These are phyloP conservation scores for Linepithema humile DNA, from an alignment of 1,140 invertebrate species.

Conservation along the genomic window DNA sequence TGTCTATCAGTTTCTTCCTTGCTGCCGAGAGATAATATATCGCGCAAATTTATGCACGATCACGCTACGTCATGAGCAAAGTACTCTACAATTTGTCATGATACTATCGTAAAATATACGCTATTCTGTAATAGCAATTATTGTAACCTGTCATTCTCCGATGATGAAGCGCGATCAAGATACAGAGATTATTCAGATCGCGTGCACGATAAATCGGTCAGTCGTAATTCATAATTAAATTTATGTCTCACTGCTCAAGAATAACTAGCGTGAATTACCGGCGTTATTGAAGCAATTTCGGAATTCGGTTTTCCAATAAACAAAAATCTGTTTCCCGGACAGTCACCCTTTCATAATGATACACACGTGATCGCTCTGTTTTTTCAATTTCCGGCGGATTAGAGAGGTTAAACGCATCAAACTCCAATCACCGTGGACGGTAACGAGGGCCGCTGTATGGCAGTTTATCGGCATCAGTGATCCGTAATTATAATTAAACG, in stretches of 20 bases:
- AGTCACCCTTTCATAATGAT: not conserved
- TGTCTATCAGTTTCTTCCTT: constrained; percentile 43
- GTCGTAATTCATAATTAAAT: constrained; percentile 31
- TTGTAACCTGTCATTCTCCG: constrained; percentile 31
- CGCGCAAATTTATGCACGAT: constrained; percentile 53
- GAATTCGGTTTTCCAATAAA: not conserved
- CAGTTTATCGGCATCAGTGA: constrained; percentile 67
- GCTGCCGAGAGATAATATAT: constrained; percentile 46
- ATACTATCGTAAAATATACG: constrained; percentile 35
- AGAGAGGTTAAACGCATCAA: constrained; percentile 4
- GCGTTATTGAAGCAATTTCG: not conserved
- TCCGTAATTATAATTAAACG: constrained; percentile 70
- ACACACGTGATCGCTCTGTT: not conserved
- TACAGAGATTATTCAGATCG: constrained; percentile 22
- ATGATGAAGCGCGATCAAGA: constrained; percentile 7
- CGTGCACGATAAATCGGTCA: constrained; percentile 1
- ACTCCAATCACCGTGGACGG: constrained; percentile 45
- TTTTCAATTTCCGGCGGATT: constrained; percentile 50
- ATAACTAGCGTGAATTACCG: not conserved
- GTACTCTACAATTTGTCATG: constrained; percentile 43
- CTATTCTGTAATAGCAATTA: constrained; percentile 28
- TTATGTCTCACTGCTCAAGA: constrained; percentile 10
- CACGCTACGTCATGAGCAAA: constrained; percentile 41
- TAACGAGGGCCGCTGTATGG: constrained; percentile 49
- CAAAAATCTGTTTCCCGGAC: not conserved